phyloP scores from a whole-genome alignment of 2,888 invertebrate genomes.

The Drosophila mimetica region DNA sequence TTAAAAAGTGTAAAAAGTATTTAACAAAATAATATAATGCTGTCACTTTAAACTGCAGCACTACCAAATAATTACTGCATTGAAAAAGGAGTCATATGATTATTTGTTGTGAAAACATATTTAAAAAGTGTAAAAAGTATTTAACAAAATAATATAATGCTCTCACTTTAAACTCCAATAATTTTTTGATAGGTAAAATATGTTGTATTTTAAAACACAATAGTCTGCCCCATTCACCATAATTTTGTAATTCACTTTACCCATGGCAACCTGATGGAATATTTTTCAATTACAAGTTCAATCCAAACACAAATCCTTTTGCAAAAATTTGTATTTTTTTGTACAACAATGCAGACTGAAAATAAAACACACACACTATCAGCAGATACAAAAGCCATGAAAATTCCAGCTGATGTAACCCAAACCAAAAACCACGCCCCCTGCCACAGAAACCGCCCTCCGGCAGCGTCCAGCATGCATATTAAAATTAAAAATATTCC shows the following conservation, averaged over 20 bases:
- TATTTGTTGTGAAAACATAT: too few relatives aligned
- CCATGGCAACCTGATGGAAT: background rate
- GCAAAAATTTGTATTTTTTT: conserved; percentile 15
- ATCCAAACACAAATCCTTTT: conserved; percentile 10
- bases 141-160: too few relatives aligned
- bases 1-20: too few relatives aligned
- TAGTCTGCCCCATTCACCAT: background rate
- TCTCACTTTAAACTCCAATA: too few relatives aligned
- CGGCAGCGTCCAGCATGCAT: conserved; percentile 43
- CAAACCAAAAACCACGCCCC: conserved; percentile 12
- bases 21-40: too few relatives aligned
- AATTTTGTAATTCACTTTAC: conserved; percentile 4
- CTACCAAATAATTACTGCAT: background rate
- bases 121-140: too few relatives aligned
- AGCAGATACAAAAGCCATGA: conserved; percentile 27
- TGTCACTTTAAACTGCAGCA: too few relatives aligned
- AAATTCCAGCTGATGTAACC: conserved; percentile 33
- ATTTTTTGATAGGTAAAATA: too few relatives aligned
- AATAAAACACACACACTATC: background rate
- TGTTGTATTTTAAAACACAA: too few relatives aligned
- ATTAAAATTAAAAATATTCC: conserved; percentile 51
- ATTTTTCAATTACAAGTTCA: conserved; percentile 17
- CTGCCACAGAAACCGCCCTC: conserved; percentile 9
- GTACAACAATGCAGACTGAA: conserved; percentile 18
- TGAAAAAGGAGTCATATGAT: background rate